A percentile compares a stretch with the other conserved stretches of the same genome.
These are phyloP conservation scores for Turritopsis rubra DNA, from an alignment of 30 jellyfish, hydroid and myxozoan species.

Conservation along the genomic window DNA sequence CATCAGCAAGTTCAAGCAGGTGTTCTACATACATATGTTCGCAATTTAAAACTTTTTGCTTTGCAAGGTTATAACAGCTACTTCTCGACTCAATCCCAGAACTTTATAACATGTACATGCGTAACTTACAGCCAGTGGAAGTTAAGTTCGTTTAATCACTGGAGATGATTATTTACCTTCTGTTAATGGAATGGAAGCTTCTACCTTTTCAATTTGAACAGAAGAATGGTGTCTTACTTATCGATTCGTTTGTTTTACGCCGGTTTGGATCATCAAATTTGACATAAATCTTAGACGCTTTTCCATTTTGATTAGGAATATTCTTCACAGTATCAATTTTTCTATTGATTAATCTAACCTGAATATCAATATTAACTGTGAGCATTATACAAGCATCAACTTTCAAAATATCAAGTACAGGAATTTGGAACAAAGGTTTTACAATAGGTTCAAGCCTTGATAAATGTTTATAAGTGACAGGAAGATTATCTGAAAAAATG, in stretches of 20 bases:
- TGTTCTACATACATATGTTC: slow-evolving; percentile 21
- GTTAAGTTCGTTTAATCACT: slow-evolving; percentile 19
- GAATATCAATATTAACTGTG: slow-evolving; percentile 26
- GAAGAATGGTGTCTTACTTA: background rate
- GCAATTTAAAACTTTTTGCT: slow-evolving; percentile 5
- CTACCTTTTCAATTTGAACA: slow-evolving; percentile 19
- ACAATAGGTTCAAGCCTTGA: slow-evolving; percentile 7
- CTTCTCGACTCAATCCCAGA: background rate
- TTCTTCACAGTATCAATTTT: slow-evolving; percentile 28
- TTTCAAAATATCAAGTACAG: slow-evolving; percentile 14
- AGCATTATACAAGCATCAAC: slow-evolving; percentile 24
- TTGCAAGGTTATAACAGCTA: slow-evolving; percentile 19
- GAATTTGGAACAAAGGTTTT: background rate
- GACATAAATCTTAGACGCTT: slow-evolving; percentile 18
- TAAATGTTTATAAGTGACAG: background rate
- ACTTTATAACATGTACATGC: slow-evolving; percentile 21
- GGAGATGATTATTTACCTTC: slow-evolving; percentile 6
- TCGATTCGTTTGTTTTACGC: background rate
- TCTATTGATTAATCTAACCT: slow-evolving; percentile 37
- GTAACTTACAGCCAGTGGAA: slow-evolving; percentile 5
- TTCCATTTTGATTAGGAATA: slow-evolving; percentile 1
- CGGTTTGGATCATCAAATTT: slow-evolving; percentile 24
- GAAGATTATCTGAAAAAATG: slow-evolving; percentile 23
- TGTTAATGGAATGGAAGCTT: background rate
- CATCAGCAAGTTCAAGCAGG: background rate